Base-by-base conservation (phyloP, 2,113 vertebrate species). In the Xenotilapia leptura region DNA sequence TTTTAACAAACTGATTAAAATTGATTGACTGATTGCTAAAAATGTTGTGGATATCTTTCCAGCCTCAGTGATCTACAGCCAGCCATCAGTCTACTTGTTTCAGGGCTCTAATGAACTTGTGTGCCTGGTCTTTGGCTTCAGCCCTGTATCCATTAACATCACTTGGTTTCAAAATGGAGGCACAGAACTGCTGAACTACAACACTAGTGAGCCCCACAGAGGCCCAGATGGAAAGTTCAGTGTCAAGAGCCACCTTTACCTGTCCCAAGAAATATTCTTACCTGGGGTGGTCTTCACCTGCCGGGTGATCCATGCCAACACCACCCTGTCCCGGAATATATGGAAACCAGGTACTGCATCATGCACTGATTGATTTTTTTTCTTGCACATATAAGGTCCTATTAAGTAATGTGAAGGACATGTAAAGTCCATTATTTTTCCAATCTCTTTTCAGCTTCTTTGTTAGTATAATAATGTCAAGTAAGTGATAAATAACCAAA, bases 171-270 rank as follows among this genome's bases (percentile, higher is more conserved):
- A 17, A 49, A 49, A 49, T 49, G 47, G 47, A 49, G 15, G 15
- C 33, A 53, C 4, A 4, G 13, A 90, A 40, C 56, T 83, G 26
- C 5, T 6, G 15, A 31, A 82, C 19, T 86, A 84, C 73, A 91
- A 80, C 55, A 94, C 62, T 6, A 91, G 83, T 51, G 51, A 82
- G n/a, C 80, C 89, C 12, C 88, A 89, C 58, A 87, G 85, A 90
- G 90, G 89, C 10, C 86, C 88, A 14, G 85, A 94, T n/a, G 94
- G 96, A 81, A 96, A 90, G 88, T 96, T 95, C 87, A 94, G 70
- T 58, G 79, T 95, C 83, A 86, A 65, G 58, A 96, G 96, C 84
- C 84, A 86, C 80, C 93, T 96, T 26, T n/a, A 10, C 8, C 60
- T 96, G 47, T 51, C 47, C 47, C 47, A 51, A 51, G 47, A 19